Evolutionary conservation across 2,797 vertebrate species (phyloP).

Genomic region (Cossypha niveicapilla): DNA sequence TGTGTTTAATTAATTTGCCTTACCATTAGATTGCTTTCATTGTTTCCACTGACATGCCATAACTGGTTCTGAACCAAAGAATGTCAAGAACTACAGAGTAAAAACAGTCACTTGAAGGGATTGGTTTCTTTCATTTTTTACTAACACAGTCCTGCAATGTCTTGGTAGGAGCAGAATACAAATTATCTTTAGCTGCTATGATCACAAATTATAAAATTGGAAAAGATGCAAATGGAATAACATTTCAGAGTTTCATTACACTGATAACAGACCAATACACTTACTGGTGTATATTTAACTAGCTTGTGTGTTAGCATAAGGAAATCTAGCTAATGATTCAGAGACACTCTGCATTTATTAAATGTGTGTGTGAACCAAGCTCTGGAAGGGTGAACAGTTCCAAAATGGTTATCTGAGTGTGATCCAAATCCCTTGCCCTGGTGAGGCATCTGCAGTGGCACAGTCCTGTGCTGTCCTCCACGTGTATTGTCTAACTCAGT

Average conservation of each 20-base stretch:
- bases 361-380: not conserved
- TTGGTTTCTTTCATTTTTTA: not conserved
- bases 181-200: not conserved
- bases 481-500: fast-evolving
- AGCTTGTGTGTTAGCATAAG: not conserved
- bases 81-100: not conserved
- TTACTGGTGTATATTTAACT: not conserved
- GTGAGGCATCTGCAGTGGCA: not conserved
- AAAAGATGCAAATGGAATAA: not conserved
- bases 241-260: not conserved
- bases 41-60: not conserved
- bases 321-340: not conserved
- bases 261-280: not conserved
- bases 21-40: not conserved
- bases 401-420: not conserved
- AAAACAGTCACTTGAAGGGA: not conserved
- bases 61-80: not conserved
- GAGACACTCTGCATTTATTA: not conserved
- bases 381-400: not conserved
- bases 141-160: not conserved
- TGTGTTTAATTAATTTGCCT: not conserved
- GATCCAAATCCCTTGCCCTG: not conserved
- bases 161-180: not conserved
- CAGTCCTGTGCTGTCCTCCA: not conserved
- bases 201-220: not conserved